A percentile compares a stretch with the other conserved stretches of the same genome.
Conservation (phyloP, 2,113 vertebrate genomes). For the Leptobrachium leishanense region DNA sequence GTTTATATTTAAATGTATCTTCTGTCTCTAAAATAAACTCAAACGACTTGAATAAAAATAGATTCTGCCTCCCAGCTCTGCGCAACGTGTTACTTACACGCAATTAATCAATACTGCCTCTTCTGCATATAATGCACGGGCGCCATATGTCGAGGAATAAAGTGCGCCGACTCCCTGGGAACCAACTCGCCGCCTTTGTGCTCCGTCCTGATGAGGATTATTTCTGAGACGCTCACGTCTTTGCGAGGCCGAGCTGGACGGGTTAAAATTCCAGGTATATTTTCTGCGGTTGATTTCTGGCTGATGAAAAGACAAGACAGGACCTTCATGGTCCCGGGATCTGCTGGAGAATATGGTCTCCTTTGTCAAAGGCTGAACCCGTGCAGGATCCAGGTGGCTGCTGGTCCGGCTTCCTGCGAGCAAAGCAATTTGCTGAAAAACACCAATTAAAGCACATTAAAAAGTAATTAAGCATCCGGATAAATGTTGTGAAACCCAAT, state of each 20-base stretch:
- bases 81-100: not conserved
- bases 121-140: not conserved
- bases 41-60: not conserved
- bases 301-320: not conserved
- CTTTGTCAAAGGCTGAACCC: not conserved
- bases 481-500: constrained; percentile 59
- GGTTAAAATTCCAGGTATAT: constrained; percentile 3
- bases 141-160: constrained; percentile 22
- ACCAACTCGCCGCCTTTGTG: not conserved
- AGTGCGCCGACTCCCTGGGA: not conserved
- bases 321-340: not conserved
- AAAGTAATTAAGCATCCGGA: constrained; percentile 63
- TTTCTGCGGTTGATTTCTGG: not conserved
- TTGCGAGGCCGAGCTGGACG: not conserved
- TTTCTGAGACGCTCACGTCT: not conserved
- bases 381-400: constrained; percentile 53
- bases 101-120: constrained; percentile 21
- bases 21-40: not conserved
- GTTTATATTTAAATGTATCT: not conserved
- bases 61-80: not conserved
- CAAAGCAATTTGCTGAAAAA: constrained; percentile 58
- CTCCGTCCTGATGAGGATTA: not conserved
- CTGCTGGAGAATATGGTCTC: not conserved
- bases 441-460: constrained; percentile 61
- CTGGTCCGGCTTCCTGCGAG: constrained; percentile 55